phyloP scores from a whole-genome alignment of 1,140 invertebrate species.

The Drosophila arizonae region DNA sequence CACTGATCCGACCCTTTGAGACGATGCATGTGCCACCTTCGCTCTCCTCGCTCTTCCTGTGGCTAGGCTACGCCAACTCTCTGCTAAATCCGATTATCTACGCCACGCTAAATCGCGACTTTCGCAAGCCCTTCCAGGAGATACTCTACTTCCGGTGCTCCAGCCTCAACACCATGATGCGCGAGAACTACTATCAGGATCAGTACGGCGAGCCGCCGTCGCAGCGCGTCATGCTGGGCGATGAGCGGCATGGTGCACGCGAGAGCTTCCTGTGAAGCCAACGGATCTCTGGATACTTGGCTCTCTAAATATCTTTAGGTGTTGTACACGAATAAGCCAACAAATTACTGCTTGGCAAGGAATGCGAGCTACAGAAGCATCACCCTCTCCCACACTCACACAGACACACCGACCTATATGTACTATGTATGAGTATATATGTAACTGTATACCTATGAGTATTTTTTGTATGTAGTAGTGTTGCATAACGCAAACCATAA shows the following conservation, averaged over 20 bases:
- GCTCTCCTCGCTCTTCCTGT: slow-evolving; percentile 90
- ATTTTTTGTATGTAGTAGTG: slow-evolving; percentile 77
- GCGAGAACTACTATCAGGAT: slow-evolving; percentile 95
- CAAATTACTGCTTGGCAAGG: slow-evolving; percentile 3
- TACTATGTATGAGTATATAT: slow-evolving; percentile 9
- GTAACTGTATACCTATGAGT: slow-evolving; percentile 57
- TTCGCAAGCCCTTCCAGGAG: slow-evolving; percentile 95
- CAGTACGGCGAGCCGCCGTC: slow-evolving; percentile 91
- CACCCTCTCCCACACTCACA: slow-evolving; percentile 17
- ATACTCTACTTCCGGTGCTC: slow-evolving; percentile 94
- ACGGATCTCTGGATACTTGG: slow-evolving; percentile 18
- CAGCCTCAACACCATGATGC: slow-evolving; percentile 94
- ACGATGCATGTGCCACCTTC: slow-evolving; percentile 88
- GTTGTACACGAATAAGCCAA: slow-evolving; percentile 13
- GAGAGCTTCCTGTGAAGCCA: slow-evolving; percentile 82
- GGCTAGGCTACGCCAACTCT: slow-evolving; percentile 97
- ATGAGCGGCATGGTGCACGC: slow-evolving; percentile 78
- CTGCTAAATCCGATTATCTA: slow-evolving; percentile 97
- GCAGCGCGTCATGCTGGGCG: slow-evolving; percentile 81
- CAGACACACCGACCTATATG: slow-evolving; percentile 3
- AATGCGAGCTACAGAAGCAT: background rate
- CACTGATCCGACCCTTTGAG: slow-evolving; percentile 92
- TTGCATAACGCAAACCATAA: slow-evolving; percentile 46
- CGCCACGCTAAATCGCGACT: slow-evolving; percentile 95
- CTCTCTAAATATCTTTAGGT: slow-evolving; percentile 16